phyloP scores from a whole-genome alignment of 2,113 vertebrate genomes.

The Leucoraja erinaceus region DNA sequence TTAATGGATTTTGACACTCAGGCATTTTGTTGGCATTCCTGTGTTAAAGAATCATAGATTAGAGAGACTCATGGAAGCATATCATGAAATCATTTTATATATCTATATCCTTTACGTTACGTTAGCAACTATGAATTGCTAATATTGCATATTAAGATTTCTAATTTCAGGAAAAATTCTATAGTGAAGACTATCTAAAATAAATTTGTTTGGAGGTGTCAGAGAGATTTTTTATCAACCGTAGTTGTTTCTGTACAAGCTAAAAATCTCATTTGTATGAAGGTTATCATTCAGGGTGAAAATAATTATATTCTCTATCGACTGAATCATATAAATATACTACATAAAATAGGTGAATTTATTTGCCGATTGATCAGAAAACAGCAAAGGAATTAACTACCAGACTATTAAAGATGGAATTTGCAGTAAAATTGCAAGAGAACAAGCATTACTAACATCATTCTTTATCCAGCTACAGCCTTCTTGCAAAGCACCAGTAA shows the following conservation, averaged over 20 bases:
- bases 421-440: neutral
- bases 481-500: constrained; percentile 7
- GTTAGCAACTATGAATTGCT: neutral
- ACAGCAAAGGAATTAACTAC: constrained; percentile 6
- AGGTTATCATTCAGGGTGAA: neutral
- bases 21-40: constrained; percentile 99
- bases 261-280: neutral
- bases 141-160: constrained; percentile 11
- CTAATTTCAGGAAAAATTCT: neutral
- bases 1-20: constrained; percentile 99
- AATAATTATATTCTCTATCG: neutral
- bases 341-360: neutral
- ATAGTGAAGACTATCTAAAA: neutral
- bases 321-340: neutral
- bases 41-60: constrained; percentile 99
- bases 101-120: neutral
- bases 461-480: neutral
- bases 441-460: constrained; percentile 11
- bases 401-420: neutral
- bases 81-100: constrained; percentile 30
- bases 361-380: neutral
- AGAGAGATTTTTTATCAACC: constrained; percentile 1
- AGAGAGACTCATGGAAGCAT: constrained; percentile 42
- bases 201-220: neutral
- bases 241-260: neutral